Conservation (phyloP, 1,140 invertebrate genomes). For the Odontomachus brunneus region DNA sequence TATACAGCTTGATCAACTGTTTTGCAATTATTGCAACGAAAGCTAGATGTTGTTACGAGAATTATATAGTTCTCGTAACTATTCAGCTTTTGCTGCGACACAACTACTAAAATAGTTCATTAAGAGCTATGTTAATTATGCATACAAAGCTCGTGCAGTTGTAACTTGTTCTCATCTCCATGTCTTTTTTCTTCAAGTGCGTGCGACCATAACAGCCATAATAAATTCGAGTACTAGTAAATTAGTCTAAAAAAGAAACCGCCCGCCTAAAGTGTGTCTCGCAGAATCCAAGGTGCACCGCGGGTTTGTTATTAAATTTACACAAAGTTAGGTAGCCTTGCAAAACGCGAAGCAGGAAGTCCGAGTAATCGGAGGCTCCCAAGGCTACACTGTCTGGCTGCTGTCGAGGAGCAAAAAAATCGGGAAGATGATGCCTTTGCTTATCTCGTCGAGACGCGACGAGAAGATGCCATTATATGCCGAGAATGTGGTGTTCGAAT, state of each 20-base stretch:
- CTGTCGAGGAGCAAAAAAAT: constrained; percentile 52
- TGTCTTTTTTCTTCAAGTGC: too few species aligned
- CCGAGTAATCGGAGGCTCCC: constrained; percentile 55
- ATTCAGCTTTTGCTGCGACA: too few species aligned
- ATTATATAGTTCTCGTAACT: too few species aligned
- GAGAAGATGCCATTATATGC: constrained; percentile 30
- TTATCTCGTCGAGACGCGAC: constrained; percentile 75
- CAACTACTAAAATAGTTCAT: too few species aligned
- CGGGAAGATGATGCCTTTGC: constrained; percentile 68
- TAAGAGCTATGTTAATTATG: too few species aligned
- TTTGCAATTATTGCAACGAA: too few species aligned
- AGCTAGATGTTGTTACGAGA: too few species aligned
- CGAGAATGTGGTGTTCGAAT: constrained; percentile 69
- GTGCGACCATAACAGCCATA: not conserved
- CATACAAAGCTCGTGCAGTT: too few species aligned
- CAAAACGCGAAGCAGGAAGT: constrained; percentile 54
- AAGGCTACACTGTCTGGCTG: constrained; percentile 50
- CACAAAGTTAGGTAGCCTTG: not conserved
- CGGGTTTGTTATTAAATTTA: not conserved
- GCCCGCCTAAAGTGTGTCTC: not conserved
- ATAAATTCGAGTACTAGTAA: not conserved
- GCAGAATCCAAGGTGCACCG: not conserved
- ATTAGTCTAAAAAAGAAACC: not conserved
- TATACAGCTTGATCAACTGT: too few species aligned
- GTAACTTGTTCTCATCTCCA: too few species aligned